Evolutionary conservation across 2,888 invertebrate genomes (phyloP).

Genomic region (Pheosia tremula): DNA sequence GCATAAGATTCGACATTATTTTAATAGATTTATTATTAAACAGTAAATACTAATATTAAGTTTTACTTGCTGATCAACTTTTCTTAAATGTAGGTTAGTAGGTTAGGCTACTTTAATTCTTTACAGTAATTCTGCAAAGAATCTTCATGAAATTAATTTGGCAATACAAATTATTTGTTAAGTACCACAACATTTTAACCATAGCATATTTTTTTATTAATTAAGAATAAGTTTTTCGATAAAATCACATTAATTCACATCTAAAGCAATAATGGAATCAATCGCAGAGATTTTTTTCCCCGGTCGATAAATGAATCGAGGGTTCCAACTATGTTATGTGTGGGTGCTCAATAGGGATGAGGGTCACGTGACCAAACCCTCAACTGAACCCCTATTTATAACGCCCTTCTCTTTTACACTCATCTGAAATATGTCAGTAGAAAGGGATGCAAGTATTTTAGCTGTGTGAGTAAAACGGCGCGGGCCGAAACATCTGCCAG

Average conservation of each 20-base stretch:
- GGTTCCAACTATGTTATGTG: conserved; percentile 56
- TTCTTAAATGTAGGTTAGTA: too few relatives aligned
- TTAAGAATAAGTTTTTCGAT: neutral
- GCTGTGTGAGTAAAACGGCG: conserved; percentile 59
- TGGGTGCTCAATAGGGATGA: conserved; percentile 55
- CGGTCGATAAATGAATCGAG: conserved; percentile 74
- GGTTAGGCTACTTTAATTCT: too few relatives aligned
- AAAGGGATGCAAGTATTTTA: conserved; percentile 34
- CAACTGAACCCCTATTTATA: conserved; percentile 71
- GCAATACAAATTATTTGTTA: too few relatives aligned
- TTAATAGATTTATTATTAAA: too few relatives aligned
- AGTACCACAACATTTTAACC: too few relatives aligned
- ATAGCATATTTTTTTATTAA: too few relatives aligned
- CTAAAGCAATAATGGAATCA: conserved; percentile 40
- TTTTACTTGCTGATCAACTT: too few relatives aligned
- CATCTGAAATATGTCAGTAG: conserved; percentile 25
- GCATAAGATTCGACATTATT: too few relatives aligned
- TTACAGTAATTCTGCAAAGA: too few relatives aligned
- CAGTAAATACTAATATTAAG: too few relatives aligned
- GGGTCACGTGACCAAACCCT: conserved; percentile 74
- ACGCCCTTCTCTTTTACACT: conserved; percentile 47
- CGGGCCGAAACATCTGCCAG: conserved; percentile 79
- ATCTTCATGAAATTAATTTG: too few relatives aligned
- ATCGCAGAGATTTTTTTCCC: conserved; percentile 62
- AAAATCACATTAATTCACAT: conserved; percentile 8